A percentile compares a stretch with the other conserved stretches of the same genome.
phyloP scores from a whole-genome alignment of 2,888 invertebrate species.

The Sminthurinus aureus region DNA sequence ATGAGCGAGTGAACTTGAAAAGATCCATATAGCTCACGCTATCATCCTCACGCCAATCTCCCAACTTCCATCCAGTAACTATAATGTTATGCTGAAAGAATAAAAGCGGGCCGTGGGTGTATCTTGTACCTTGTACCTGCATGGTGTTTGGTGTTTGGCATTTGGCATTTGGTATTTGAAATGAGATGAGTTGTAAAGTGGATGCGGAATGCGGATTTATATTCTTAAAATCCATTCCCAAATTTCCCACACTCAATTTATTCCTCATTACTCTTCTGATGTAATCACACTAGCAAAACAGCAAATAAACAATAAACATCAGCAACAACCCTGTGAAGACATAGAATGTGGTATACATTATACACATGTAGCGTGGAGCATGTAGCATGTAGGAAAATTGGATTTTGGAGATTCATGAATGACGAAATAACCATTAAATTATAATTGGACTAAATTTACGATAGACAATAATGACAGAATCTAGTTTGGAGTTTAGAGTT shows the following conservation, averaged over 20 bases:
- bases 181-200: too few relatives aligned
- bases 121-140: too few relatives aligned
- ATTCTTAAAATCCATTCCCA: too few relatives aligned
- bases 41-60: background rate
- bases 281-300: background rate
- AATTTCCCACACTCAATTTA: too few relatives aligned
- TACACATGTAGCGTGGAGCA: too few relatives aligned
- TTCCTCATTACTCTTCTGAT: too few relatives aligned
- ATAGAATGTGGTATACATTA: background rate
- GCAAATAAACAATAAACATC: background rate
- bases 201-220: too few relatives aligned
- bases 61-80: background rate
- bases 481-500: background rate
- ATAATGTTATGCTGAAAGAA: background rate
- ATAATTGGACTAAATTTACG: conserved; percentile 29
- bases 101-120: too few relatives aligned
- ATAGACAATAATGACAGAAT: conserved; percentile 7
- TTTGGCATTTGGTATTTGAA: too few relatives aligned
- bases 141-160: too few relatives aligned
- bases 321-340: too few relatives aligned
- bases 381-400: background rate
- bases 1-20: background rate
- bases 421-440: conserved; percentile 20
- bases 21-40: background rate
- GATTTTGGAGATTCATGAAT: background rate